Base-by-base conservation (phyloP, 2,888 invertebrate genomes). In the Yponomeuta evonymella region DNA sequence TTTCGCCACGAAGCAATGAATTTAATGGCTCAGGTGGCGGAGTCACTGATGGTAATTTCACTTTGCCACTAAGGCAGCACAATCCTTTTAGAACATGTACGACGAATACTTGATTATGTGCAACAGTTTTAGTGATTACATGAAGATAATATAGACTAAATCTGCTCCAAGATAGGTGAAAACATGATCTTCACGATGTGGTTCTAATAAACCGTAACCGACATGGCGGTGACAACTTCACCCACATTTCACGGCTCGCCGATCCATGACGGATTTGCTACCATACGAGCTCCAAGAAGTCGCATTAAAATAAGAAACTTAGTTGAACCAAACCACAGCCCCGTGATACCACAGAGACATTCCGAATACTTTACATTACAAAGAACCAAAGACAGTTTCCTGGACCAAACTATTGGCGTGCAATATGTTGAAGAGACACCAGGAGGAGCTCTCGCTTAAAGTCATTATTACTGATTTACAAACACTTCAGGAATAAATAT, bases 211-310 rank as follows among this genome's bases (percentile, higher is more conserved):
- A 58, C 51, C 15, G 51, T 29, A 29, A 69, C 48, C 29, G 68
- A 81, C 66, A 88, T 88, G 91, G 91, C 92, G 70, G 89, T 90
- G 71, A 90, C 91, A 29, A 90, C 90, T 71, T 89, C 92, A 48
- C 81, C 86, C 71, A 87, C 87, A 70, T 91, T 86, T 79, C 89
- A 90, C 79, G 90, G 90, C 71, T 88, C 94, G 71, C 94, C 95
- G 72, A 94, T 97, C 70, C 95, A 96, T 86, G 97, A 97, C 86
- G 97, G 97, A 71, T 97, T 96, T 87, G 97, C 97, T 70, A 97
- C 97, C n/a, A 96, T 97, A 77, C 93, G 96, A 72, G 93, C 95
- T 15, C 94, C 92, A 58, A 87, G 93, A 77, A 92, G 92, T 78
- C 83, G 90, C 75, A 90, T 91, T 75, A 92, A 92, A 77, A 90